phyloP scores from a whole-genome alignment of 2,113 vertebrate genomes.

The Melanerpes formicivorus region DNA sequence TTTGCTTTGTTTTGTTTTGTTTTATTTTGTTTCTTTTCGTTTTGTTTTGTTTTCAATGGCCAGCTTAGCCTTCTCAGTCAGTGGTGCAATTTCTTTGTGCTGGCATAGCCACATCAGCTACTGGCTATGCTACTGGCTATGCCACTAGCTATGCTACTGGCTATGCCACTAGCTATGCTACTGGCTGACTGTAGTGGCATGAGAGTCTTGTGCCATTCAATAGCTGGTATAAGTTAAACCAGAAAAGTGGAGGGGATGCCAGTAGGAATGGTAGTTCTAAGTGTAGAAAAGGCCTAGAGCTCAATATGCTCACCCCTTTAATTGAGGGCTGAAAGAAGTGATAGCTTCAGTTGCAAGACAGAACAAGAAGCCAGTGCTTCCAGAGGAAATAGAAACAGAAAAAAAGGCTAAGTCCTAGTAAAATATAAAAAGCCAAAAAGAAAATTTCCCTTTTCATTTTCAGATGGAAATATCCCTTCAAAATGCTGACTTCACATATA shows the following conservation, averaged over 20 bases:
- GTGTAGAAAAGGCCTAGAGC: neutral
- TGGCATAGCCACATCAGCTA: neutral
- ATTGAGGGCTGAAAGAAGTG: conserved; percentile 13
- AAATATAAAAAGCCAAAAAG: conserved; percentile 32
- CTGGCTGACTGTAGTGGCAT: neutral
- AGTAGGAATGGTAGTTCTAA: neutral
- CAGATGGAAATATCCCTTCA: conserved; percentile 43
- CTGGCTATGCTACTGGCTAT: neutral
- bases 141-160: neutral
- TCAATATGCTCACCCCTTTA: conserved; percentile 27
- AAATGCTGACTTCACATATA: conserved; percentile 36
- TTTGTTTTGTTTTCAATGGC: neutral
- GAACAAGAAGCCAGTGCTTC: conserved; percentile 44
- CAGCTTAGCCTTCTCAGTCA: neutral
- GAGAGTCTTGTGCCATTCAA: neutral
- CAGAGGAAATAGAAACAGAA: conserved; percentile 41
- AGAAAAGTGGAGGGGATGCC: conserved; percentile 4
- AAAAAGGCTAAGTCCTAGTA: neutral
- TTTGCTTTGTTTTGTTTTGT: rapidly evolving
- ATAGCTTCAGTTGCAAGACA: conserved; percentile 23
- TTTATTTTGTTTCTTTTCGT: too few relatives aligned
- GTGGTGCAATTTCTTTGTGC: neutral
- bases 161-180: neutral
- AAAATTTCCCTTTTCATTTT: conserved; percentile 53
- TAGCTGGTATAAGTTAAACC: neutral